Base-by-base conservation (phyloP, 2,797 vertebrate species). In the Mastacembelus armatus region DNA sequence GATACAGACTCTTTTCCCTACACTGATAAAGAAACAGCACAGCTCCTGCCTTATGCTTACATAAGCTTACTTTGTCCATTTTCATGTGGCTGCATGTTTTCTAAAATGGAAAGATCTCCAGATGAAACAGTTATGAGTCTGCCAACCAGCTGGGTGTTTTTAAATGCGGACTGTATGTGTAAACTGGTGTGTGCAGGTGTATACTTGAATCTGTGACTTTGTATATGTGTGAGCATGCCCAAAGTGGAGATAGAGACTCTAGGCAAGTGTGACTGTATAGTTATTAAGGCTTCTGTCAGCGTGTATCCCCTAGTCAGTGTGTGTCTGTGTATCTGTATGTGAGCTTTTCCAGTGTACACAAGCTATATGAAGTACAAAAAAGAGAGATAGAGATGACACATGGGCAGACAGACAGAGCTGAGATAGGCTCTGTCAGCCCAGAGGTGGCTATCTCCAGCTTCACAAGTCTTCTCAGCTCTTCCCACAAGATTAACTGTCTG, bases 401-500 rank as follows among this genome's bases (percentile, higher is more conserved):
- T 26, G 52, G 51, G 65, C 52, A 58, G 66, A 74, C 71, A 77
- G 78, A 72, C 80, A 75, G 77, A 64, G 69, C 57, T 61, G 60
- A 85, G 74, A 78, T 70, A 70, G 78, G 63, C 64, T 38, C 69
- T 60, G 88, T 88, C 89, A 84, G 63, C 61, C 73, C 58, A 75
- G 66, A 80, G 66, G 80, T 73, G 78, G 67, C 75, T 81, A 76
- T 85, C 81, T 52, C 49, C 75, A 16, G 71, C 66, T 58, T 78
- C 78, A 74, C 60, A 83, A 64, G 74, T 72, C 59, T 61, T 21
- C 66, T 50, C 58, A 35, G 62, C 77, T 64, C 68, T 44, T 72
- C 70, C 66, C 66, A 63, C 27, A 65, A 80, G 76, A 84, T 87
- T 64, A 85, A 75, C 49, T 45, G 71, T 63, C 64, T 76, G 78